Evolutionary conservation across 2,113 vertebrate genomes (phyloP), one percentile per base, ranked within the genome.

Genomic region (Protobothrops flavoviridis): DNA sequence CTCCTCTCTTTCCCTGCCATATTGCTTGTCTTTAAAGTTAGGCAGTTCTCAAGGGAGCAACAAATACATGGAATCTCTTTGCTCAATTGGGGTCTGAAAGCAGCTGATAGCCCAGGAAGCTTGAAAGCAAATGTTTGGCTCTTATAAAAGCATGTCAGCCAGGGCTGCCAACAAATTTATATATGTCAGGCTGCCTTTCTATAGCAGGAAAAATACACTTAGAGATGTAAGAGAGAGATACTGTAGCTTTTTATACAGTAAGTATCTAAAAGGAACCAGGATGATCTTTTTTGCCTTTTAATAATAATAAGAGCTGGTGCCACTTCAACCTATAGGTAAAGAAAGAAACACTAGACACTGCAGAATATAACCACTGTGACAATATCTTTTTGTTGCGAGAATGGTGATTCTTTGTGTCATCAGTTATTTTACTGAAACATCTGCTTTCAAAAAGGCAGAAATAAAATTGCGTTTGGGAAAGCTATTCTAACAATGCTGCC

Each of bases 151-250:
- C n/a, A 69, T 53, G 57, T 64, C 45, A 50, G 20, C 52, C 91
- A 88, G 45, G 26, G 87, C 52, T 61, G 85, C 56, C 85, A 88
- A 92, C 57, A 87, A 23, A 64, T 88, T 87, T 92, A 52, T 92
- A 52, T 39, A 85, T 87, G 45, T 53, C 57, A 69, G 57, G 20
- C 29, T 59, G 43, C 48, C 92, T 85, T 85, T 0, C 55, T 0
- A 4, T 50, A 39, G 48, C 69, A 17, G 45, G 0, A 81, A 45
- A 21, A 45, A 87, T 61, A 53, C n/a, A 33, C 0, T n/a, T 91
- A 64, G 23, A 90, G 88, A 93, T 17, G 15, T 1, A 39, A 92
- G 10, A 26, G 1, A 10, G 1, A 45, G 48, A 81, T 20, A 39
- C 39, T 39, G 39, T 39, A 87, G 21, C 8, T 17, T 52, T 61